Evolutionary conservation across 2,113 vertebrate genomes (phyloP).

Genomic region (Felis catus): F.catus_Fca126_mat1.0 CM031412.1:41661501-41662000

Average conservation of each 20-base stretch:
- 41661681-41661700: background rate
- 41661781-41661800: background rate
- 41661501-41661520: background rate
- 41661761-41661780: background rate
- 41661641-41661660: background rate
- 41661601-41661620: background rate
- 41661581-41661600: background rate
- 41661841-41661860: no score
- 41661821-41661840: no score
- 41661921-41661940: no score
- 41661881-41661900: no score
- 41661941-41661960: no score
- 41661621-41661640: background rate
- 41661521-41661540: background rate
- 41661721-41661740: background rate
- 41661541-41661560: background rate
- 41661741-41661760: background rate
- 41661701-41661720: background rate
- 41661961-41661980: no score
- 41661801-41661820: no score
- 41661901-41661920: no score
- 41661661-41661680: background rate
- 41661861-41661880: no score
- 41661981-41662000: no score
- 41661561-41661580: background rate